Conservation (phyloP, 2,797 vertebrate species). For the Tangara arthus region DNA sequence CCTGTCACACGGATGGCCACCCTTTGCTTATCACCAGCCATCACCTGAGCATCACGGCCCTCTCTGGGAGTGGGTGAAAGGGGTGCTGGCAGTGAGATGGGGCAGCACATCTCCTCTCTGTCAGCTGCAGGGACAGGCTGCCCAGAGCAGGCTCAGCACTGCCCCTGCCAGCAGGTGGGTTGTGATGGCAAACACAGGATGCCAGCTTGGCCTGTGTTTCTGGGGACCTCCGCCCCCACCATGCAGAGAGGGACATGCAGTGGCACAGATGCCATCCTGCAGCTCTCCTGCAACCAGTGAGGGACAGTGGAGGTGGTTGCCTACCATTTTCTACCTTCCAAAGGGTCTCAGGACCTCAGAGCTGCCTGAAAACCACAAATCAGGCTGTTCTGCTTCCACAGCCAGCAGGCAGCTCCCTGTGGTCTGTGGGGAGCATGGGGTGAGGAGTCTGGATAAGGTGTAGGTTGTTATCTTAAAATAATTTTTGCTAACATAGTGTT, state of each 20-base stretch:
- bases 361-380: background rate
- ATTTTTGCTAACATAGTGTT: background rate
- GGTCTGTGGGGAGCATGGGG: background rate
- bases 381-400: background rate
- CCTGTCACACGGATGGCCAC: accelerated
- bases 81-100: background rate
- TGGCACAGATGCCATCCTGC: background rate
- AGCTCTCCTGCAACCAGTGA: background rate
- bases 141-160: background rate
- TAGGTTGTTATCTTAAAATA: background rate
- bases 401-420: background rate
- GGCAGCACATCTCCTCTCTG: accelerated
- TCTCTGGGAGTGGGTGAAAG: background rate
- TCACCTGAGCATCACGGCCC: background rate
- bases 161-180: background rate
- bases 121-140: background rate
- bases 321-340: background rate
- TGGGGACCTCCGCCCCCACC: background rate
- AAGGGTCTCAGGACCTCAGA: background rate
- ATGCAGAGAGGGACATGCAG: background rate
- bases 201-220: background rate
- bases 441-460: background rate
- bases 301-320: background rate
- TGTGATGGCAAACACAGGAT: background rate
- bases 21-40: background rate